Percentiles rank a stretch among this genome's conserved stretches.
phyloP scores from a whole-genome alignment of 2,888 invertebrate species.

The Drosophila tripunctata region DNA sequence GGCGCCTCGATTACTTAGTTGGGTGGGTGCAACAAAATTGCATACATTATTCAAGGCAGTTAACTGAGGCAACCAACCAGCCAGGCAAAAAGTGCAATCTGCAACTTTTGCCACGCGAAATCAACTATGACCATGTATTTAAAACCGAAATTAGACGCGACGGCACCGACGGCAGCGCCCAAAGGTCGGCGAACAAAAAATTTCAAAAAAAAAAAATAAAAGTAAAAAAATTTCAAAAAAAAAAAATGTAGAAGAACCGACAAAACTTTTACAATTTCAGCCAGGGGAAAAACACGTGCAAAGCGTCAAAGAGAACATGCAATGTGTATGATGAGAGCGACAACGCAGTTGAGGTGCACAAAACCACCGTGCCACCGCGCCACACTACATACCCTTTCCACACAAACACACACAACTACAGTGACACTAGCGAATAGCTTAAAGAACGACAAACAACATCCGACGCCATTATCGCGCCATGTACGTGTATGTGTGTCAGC shows the following conservation, averaged over 20 bases:
- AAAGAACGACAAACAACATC: constrained; percentile 66
- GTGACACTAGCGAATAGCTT: constrained; percentile 39
- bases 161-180: constrained; percentile 58
- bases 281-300: constrained; percentile 73
- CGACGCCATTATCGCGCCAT: constrained; percentile 45
- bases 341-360: constrained; percentile 29
- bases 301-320: constrained; percentile 69
- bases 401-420: constrained; percentile 10
- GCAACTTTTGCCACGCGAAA: constrained; percentile 62
- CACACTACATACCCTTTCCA: neutral
- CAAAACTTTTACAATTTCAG: constrained; percentile 78
- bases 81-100: constrained; percentile 52
- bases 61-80: constrained; percentile 21
- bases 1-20: constrained; percentile 13
- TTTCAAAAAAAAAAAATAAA: neutral
- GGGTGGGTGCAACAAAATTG: constrained; percentile 21
- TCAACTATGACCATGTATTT: constrained; percentile 70
- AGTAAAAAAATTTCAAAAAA: constrained; percentile 13
- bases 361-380: constrained; percentile 23
- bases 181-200: constrained; percentile 55
- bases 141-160: constrained; percentile 74
- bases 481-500: neutral
- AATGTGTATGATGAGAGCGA: constrained; percentile 34
- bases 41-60: constrained; percentile 62
- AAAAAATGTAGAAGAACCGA: constrained; percentile 39